Evolutionary conservation across 2,888 invertebrate species (phyloP).

Genomic region (Aphidius colemani): DNA sequence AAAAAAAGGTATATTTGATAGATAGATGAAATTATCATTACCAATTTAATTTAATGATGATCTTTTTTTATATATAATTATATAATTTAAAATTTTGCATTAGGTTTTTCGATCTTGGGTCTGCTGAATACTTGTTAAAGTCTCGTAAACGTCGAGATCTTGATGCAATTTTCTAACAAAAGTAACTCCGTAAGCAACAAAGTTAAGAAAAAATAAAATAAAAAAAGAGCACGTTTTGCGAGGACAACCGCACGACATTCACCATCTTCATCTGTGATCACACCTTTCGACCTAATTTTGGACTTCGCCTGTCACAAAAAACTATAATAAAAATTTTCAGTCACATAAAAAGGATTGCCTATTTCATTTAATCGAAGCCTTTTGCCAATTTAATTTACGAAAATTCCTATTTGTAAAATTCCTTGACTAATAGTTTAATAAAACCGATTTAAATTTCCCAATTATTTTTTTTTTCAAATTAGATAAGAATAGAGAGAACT

Average conservation of each 20-base stretch:
- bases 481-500: too few relatives aligned
- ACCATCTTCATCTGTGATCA: constrained; percentile 58
- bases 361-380: neutral
- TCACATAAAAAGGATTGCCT: constrained; percentile 50
- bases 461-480: too few relatives aligned
- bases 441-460: too few relatives aligned
- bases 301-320: constrained; percentile 57
- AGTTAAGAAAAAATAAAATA: constrained; percentile 18
- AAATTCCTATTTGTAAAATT: neutral
- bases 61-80: neutral
- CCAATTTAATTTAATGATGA: neutral
- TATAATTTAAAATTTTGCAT: constrained; percentile 25
- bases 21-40: neutral
- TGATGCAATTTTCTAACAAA: too few relatives aligned
- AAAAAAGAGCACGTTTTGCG: constrained; percentile 36
- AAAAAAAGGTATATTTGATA: constrained; percentile 42
- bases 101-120: constrained; percentile 47
- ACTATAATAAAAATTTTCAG: constrained; percentile 57
- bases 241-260: constrained; percentile 59
- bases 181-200: constrained; percentile 33
- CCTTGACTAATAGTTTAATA: too few relatives aligned
- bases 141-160: constrained; percentile 46
- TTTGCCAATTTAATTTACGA: neutral
- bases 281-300: constrained; percentile 56
- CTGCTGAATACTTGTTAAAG: constrained; percentile 49